Base-by-base conservation (phyloP, 2,888 invertebrate genomes). In the Lottia scabra region DNA sequence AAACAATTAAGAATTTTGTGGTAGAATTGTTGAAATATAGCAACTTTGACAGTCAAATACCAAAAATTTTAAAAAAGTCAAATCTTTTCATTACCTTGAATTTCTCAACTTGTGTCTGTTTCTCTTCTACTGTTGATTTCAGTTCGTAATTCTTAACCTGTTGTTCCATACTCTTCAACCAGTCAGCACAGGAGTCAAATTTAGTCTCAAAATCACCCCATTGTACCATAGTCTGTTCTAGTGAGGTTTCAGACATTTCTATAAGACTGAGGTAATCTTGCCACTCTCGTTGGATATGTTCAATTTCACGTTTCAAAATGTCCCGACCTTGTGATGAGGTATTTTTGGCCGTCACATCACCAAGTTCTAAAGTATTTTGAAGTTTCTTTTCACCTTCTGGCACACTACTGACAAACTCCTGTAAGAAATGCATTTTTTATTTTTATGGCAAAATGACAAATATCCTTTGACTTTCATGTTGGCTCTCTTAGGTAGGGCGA, bases 281-380 rank as follows among this genome's bases (percentile, higher is more conserved):
- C 97, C 97, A 97, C 84, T 97, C 96, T 73, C 92, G 94, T 90
- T 97, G 96, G 44, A 98, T 92, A 85, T 96, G 96, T 88, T 95
- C 96, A 78, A 97, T 91, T 90, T 96, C 95, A 30, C 93, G 93
- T 81, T 95, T 95, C 68, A 98, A 96, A 67, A 92, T 93, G 85
- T 97, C 97, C 70, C 94, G 93, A 0, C 97, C 97, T 85, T 79
- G 93, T 0, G 97, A 94, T 4, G 97, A 95, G 0, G 97, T 97
- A 88, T 97, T 96, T 0, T 96, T 95, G 8, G 82, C 78, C 8
- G 83, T 82, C 66, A 81, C 81, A 46, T 77, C 73, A 56, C 80
- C 79, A n/a, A 83, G 70, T 38, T 84, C 83, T 43, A 79, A 78
- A 0, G 84, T 80, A 16, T 75, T 67, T 63, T 74, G 70, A 43